Percentiles rank a stretch among this genome's conserved stretches.
phyloP scores from a whole-genome alignment of 2,113 vertebrate species.

The Scytalopus superciliaris region DNA sequence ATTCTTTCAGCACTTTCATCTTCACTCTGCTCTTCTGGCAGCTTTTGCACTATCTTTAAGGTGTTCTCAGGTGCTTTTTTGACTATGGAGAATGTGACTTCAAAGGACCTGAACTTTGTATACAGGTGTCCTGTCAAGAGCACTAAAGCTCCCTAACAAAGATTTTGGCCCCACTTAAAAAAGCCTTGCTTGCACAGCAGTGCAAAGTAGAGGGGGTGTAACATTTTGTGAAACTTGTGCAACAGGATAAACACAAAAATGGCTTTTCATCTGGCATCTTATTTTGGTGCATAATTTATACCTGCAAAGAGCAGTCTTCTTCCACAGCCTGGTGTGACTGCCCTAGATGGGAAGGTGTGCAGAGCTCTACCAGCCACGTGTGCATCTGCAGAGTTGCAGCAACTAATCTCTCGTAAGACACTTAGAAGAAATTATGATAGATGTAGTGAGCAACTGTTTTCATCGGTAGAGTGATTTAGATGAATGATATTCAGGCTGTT shows the following conservation, averaged over 20 bases:
- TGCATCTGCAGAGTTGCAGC: neutral
- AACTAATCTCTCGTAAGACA: neutral
- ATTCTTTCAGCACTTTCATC: neutral
- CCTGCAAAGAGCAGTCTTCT: neutral
- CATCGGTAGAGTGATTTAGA: conserved; percentile 38
- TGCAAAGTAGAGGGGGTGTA: fast-evolving
- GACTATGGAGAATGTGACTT: neutral
- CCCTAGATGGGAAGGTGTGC: neutral
- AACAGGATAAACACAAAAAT: neutral
- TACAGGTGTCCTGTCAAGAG: neutral
- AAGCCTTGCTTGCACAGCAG: neutral
- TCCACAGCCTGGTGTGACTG: neutral
- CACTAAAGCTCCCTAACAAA: neutral
- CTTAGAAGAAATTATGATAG: conserved; percentile 29
- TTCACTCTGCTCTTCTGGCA: neutral
- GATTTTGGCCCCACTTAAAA: neutral
- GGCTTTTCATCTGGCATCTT: neutral
- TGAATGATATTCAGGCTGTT: conserved; percentile 36
- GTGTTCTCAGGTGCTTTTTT: neutral
- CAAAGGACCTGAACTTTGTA: neutral
- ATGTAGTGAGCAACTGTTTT: conserved; percentile 34
- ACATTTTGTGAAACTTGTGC: neutral
- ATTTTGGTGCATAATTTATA: neutral
- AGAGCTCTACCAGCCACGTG: neutral
- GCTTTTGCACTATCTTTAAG: neutral